Evolutionary conservation across 2,888 invertebrate species (phyloP).

Genomic region (Tigriopus californicus): DNA sequence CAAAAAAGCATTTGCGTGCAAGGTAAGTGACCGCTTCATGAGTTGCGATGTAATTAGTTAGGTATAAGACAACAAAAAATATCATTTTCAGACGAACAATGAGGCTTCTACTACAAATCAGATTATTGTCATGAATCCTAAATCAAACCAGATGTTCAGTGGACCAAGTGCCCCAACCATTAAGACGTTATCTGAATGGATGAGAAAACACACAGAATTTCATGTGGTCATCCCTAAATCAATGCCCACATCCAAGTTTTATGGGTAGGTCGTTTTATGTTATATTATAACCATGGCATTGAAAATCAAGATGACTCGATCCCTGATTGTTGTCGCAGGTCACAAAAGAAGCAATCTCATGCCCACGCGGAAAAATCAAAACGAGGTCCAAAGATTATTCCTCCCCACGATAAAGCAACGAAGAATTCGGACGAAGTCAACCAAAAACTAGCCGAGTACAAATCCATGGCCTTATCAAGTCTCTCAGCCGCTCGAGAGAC

Average conservation of each 20-base stretch:
- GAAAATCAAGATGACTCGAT: too few species aligned
- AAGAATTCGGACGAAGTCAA: too few species aligned
- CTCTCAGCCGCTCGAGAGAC: too few species aligned
- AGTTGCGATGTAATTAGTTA: not conserved
- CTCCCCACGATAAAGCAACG: too few species aligned
- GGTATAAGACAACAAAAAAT: not conserved
- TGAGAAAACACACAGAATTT: slow-evolving; percentile 66
- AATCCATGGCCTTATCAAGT: too few species aligned
- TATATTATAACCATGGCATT: too few species aligned
- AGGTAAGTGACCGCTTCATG: too few species aligned
- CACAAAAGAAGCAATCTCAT: too few species aligned
- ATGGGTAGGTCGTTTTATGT: slow-evolving; percentile 1
- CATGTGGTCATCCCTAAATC: slow-evolving; percentile 43
- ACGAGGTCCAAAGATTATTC: too few species aligned
- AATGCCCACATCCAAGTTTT: slow-evolving; percentile 12
- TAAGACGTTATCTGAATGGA: slow-evolving; percentile 57
- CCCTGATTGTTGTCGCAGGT: too few species aligned
- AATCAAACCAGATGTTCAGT: slow-evolving; percentile 43
- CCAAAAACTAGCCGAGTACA: too few species aligned
- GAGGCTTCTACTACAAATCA: slow-evolving; percentile 22
- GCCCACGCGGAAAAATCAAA: too few species aligned
- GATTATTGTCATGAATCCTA: slow-evolving; percentile 62
- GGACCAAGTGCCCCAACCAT: slow-evolving; percentile 64
- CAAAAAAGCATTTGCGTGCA: slow-evolving; percentile 33
- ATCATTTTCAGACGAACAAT: not conserved